A percentile compares a stretch with the other conserved stretches of the same genome.
Conservation (phyloP, 2,113 vertebrate species). For the Semicossyphus pulcher region DNA sequence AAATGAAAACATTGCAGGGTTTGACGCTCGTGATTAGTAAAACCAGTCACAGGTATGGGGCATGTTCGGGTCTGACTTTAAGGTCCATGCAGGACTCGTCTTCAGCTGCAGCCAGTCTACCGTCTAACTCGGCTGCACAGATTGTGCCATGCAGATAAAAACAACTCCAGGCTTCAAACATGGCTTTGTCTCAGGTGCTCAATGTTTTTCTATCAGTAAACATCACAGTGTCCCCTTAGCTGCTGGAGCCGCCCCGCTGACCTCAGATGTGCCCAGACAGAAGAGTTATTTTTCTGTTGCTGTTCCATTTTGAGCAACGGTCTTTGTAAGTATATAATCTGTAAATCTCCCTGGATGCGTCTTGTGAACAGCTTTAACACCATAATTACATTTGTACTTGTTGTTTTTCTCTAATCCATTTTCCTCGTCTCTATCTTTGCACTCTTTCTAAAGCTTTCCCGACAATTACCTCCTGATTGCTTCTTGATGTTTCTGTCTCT, state of each 20-base stretch:
- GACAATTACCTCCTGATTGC: no score
- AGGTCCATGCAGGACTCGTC: no score
- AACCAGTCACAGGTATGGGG: neutral
- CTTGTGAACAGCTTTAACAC: no score
- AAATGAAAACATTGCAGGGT: no score
- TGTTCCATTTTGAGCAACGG: neutral
- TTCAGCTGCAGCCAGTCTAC: no score
- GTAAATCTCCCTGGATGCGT: neutral
- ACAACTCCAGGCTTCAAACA: neutral
- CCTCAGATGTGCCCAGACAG: neutral
- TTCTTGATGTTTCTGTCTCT: no score
- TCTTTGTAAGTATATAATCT: neutral
- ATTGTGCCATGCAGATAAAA: neutral
- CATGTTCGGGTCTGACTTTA: neutral
- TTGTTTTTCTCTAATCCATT: no score
- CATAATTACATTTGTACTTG: no score
- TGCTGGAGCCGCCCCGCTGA: neutral
- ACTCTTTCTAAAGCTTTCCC: no score
- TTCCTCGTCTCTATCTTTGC: no score
- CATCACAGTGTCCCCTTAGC: neutral
- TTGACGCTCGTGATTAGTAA: no score
- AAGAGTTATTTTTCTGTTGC: neutral
- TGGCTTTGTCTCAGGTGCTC: neutral
- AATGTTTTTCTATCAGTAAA: neutral
- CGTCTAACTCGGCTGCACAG: no score